Evolutionary conservation across 2,113 vertebrate species (phyloP), one percentile per base, ranked within the genome.

Genomic region (Zosterops japonicus): DNA sequence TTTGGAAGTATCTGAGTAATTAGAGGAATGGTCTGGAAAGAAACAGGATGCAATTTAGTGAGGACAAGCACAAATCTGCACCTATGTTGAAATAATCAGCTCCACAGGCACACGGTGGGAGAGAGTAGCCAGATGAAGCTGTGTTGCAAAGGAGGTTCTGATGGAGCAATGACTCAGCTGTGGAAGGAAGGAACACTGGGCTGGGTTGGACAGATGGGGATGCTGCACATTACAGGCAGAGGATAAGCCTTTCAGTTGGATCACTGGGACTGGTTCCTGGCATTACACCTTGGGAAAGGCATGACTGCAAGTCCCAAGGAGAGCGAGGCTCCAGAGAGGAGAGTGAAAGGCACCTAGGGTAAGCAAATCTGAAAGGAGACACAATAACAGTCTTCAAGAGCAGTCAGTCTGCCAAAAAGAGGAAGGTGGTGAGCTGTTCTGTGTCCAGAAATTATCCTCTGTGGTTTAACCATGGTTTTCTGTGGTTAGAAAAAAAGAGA

Each of bases 371-470:
- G 91, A 61, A 80, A 83, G 35, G 55, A 89, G 76, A 67, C 69
- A 60, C 8, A 75, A 20, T 60, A 89, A 22, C 68, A 56, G 56
- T 83, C 72, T 94, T 81, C 35, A 70, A 36, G 80, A 9, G 3
- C 39, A 35, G 46, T 88, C 61, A 50, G 35, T 49, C 76, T 94
- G 92, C 80, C 94, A 92, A 59, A 94, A 93, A 93, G 86, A 90
- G 94, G 93, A 96, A 96, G 93, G 93, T 56, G 80, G 65, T 94
- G 96, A 97, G 82, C 89, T 91, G n/a, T 49, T 90, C 83, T 68
- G 64, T 55, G 89, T 96, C 95, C 96, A 97, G 95, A 94, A 95
- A 92, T 94, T 90, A 92, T 91, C 68, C 72, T 89, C 49, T 96
- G 96, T 89, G 96, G 95, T 95, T 95, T 91, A 94, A 92, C 91